These are phyloP conservation scores for Hipparchia sbordonii DNA, from an alignment of 2,888 invertebrate species.

Conservation along the genomic window DNA sequence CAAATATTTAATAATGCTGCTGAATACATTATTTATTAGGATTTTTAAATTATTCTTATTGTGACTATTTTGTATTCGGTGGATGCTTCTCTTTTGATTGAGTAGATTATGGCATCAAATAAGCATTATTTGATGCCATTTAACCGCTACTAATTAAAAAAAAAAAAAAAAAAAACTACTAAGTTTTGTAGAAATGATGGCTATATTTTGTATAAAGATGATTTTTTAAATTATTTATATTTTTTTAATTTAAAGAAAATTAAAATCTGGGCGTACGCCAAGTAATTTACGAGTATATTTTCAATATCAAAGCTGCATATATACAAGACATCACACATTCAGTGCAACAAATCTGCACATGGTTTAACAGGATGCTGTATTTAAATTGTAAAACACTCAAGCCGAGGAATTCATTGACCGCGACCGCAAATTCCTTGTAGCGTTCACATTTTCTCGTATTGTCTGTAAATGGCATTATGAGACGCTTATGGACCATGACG, in stretches of 20 bases:
- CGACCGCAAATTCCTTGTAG: slow-evolving; percentile 27
- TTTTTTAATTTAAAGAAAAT: neutral
- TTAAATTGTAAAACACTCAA: slow-evolving; percentile 33
- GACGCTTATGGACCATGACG: slow-evolving; percentile 34
- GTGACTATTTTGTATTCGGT: too few relatives aligned
- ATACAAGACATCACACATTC: neutral
- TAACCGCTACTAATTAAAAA: too few relatives aligned
- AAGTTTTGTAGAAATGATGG: too few relatives aligned
- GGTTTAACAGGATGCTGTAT: slow-evolving; percentile 27
- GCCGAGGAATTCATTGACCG: slow-evolving; percentile 27
- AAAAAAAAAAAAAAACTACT: too few relatives aligned
- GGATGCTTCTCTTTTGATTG: too few relatives aligned
- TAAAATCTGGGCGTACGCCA: neutral
- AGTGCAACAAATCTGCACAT: slow-evolving; percentile 5
- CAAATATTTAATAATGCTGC: too few relatives aligned
- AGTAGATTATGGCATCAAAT: too few relatives aligned
- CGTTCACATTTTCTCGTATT: slow-evolving; percentile 33
- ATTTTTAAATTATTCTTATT: too few relatives aligned
- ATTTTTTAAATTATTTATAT: too few relatives aligned
- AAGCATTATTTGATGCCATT: too few relatives aligned
- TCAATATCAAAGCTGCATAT: neutral
- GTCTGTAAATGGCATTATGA: slow-evolving; percentile 36
- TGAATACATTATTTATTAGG: too few relatives aligned
- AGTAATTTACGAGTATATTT: neutral
- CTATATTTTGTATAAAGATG: too few relatives aligned